phyloP scores from a whole-genome alignment of 2,797 vertebrate species.

The Anguilla obscura region DNA sequence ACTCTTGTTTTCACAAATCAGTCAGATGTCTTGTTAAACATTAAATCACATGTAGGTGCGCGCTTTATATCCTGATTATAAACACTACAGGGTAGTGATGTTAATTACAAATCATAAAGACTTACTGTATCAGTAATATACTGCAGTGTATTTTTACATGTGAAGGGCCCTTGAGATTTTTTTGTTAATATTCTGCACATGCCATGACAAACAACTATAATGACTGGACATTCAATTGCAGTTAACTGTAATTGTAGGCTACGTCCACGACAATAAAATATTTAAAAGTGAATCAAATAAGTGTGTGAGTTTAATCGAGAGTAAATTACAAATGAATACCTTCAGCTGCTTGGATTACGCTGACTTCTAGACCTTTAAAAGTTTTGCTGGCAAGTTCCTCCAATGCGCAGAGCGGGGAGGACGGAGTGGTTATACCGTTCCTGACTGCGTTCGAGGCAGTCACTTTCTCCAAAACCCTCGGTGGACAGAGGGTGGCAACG shows the following conservation, averaged over 20 bases:
- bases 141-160: background rate
- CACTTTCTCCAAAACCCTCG: conserved; percentile 72
- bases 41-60: background rate
- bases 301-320: background rate
- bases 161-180: background rate
- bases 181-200: background rate
- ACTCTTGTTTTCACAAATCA: background rate
- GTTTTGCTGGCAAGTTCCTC: conserved; percentile 91
- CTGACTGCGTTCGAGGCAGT: conserved; percentile 62
- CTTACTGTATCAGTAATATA: background rate
- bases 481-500: conserved; percentile 66
- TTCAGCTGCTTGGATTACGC: conserved; percentile 83
- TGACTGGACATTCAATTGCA: background rate
- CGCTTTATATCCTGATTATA: background rate
- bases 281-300: background rate
- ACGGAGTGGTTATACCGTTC: conserved; percentile 74
- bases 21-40: conserved; percentile 10
- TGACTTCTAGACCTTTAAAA: conserved; percentile 83
- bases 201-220: background rate
- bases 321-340: conserved; percentile 63
- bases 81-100: background rate
- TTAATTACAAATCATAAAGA: background rate
- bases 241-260: background rate
- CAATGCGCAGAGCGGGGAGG: conserved; percentile 90
- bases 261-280: background rate